Base-by-base conservation (phyloP, 2,888 invertebrate genomes). In the Rhaphigaster nebulosa region DNA sequence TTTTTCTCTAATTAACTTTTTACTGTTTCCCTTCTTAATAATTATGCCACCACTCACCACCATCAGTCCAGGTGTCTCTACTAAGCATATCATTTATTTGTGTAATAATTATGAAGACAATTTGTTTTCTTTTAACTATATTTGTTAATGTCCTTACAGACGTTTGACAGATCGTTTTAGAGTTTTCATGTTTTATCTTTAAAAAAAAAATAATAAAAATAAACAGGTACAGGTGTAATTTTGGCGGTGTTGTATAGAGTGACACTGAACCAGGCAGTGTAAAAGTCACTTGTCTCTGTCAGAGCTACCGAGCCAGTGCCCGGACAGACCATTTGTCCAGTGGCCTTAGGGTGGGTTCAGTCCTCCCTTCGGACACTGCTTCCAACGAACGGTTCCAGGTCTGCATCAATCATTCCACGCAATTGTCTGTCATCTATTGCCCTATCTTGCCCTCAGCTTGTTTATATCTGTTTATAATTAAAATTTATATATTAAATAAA, bases 231-330 rank as follows among this genome's bases (percentile, higher is more conserved):
- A 29, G n/a, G n/a, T 5, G n/a, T 65, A 65, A 65, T 65, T 13
- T 29, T 18, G 54, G 8, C n/a, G 60, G 26, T 60, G 60, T 26
- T n/a, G 29, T 29, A 65, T 15, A 29, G n/a, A 29, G 29, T 29
- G 65, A 65, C 3, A 65, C 29, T n/a, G 65, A 29, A 65, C 13
- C 65, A 65, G 65, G 13, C 65, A 13, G 65, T 29, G 65, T 65
- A 65, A 65, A 65, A 65, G 65, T 65, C 65, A 65, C 65, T 65
- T 65, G 65, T 65, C 65, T 65, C 29, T 65, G 65, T 65, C 65
- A 65, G 65, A 20, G 29, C 0, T 65, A 29, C 10, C 29, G 65
- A 2, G 65, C 29, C 65, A n/a, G 65, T 26, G 4, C 65, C 3
- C 3, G 65, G 65, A 65, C 65, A 65, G 65, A 65, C 65, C 65